Percentiles rank a stretch among this genome's conserved stretches.
Evolutionary conservation across 2,113 vertebrate genomes (phyloP).

Genomic region (Elephas maximus): DNA sequence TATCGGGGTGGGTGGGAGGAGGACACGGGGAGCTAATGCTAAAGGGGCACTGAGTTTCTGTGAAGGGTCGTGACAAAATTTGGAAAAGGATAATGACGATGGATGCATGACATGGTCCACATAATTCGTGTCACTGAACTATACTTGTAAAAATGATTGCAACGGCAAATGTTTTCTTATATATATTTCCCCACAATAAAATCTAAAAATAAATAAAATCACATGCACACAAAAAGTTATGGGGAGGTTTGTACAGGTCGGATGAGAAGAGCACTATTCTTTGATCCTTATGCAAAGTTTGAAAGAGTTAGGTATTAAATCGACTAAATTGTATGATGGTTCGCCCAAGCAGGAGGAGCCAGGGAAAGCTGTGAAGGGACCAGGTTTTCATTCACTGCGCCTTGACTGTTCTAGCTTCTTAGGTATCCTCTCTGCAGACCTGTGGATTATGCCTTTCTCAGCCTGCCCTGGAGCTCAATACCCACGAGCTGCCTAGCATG

Average conservation of each 20-base stretch:
- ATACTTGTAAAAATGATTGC: no score
- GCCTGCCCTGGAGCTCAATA: background rate
- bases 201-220: no score
- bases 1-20: no score
- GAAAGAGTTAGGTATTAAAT: background rate
- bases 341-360: background rate
- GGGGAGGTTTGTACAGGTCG: background rate
- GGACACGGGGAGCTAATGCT: no score
- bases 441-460: background rate
- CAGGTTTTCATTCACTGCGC: background rate
- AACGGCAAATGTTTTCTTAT: no score
- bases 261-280: background rate
- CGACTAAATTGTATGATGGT: background rate
- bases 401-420: background rate
- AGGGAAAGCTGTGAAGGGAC: background rate
- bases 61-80: no score
- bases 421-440: background rate
- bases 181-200: no score
- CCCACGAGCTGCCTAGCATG: no score
- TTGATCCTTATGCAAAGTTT: background rate
- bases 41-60: no score
- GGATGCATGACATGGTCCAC: no score
- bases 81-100: no score
- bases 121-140: no score
- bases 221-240: background rate